These are phyloP conservation scores for Limnephilus lunatus DNA, from an alignment of 2,888 invertebrate species.

Conservation along the genomic window DNA sequence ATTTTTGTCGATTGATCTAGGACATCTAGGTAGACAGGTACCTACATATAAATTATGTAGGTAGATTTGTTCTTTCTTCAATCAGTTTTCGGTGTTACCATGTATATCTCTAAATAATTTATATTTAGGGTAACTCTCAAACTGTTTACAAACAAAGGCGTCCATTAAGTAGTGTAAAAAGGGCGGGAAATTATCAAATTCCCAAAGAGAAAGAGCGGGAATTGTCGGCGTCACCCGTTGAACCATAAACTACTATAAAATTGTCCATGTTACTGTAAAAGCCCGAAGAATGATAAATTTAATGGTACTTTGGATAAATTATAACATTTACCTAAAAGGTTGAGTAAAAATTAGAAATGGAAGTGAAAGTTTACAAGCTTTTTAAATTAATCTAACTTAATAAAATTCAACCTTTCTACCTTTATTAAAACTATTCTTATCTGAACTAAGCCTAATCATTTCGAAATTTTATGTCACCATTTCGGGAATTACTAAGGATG, in stretches of 20 bases:
- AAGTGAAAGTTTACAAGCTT: not conserved
- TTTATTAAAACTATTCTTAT: too few relatives aligned
- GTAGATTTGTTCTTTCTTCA: not conserved
- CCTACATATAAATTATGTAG: not conserved
- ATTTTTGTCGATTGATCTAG: too few relatives aligned
- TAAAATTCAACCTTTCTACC: not conserved
- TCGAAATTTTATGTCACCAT: too few relatives aligned
- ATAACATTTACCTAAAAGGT: not conserved
- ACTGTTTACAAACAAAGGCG: conserved; percentile 13
- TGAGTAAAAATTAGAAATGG: not conserved
- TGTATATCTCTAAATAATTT: not conserved
- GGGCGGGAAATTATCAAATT: conserved; percentile 38
- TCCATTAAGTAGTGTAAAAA: not conserved
- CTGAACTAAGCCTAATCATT: too few relatives aligned
- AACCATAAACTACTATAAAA: conserved; percentile 2
- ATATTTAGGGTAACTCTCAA: not conserved
- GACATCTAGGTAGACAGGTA: not conserved
- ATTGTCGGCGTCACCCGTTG: not conserved
- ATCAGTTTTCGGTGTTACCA: not conserved
- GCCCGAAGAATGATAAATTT: not conserved
- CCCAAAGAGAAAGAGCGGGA: conserved; percentile 18
- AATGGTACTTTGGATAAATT: not conserved
- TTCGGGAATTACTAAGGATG: too few relatives aligned
- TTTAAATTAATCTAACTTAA: not conserved
- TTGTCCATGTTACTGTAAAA: not conserved